Base-by-base conservation (phyloP, 2,888 invertebrate species). In the Limnephilus marmoratus region DNA sequence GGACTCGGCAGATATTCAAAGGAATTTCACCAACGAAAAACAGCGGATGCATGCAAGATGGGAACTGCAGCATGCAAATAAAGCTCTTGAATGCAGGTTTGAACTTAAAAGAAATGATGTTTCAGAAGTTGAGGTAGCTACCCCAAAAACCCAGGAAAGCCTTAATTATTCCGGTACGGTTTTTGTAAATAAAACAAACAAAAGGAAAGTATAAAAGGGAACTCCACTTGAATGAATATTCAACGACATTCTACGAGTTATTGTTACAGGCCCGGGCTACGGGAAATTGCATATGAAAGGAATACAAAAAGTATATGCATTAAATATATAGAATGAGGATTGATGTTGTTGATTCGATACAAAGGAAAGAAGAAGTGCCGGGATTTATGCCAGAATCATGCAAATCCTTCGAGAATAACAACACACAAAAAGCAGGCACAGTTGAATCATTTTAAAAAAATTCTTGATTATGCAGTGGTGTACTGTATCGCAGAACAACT, bases 121-220 rank as follows among this genome's bases (percentile, higher is more conserved):
- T 68, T 7, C 68, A 68, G 34, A 81, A 89, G 88, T n/a, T 12
- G 15, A 41, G 68, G 34, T 89, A 34, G 13, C 68, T 9, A 68
- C 24, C 68, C 31, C 88, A 11, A 89, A 89, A 89, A 89, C 41
- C 24, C 80, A 80, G 88, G 88, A 41, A 37, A 89, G 31, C 37
- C 88, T 89, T 89, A 89, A 89, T 89, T 89, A 89, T 89, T 89
- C 88, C 88, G 88, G 68, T 41, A n/a, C 49, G 45, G 86, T 86
- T 86, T 68, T 86, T 13, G 80, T 34, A n/a, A 80, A 34, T 80
- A n/a, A 37, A 81, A 81, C 41, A 89, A 89, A 89, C 88, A 89
- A 86, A 88, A 86, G 53, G 86, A 7, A 34, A 80, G 80, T 13
- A 24, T 34, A 37, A 34, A 80, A 13, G 88, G 80, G 31, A 80